A percentile compares a stretch with the other conserved stretches of the same genome.
phyloP scores from a whole-genome alignment of 1,140 invertebrate genomes.

The Leptinotarsa undecemlineata region DNA sequence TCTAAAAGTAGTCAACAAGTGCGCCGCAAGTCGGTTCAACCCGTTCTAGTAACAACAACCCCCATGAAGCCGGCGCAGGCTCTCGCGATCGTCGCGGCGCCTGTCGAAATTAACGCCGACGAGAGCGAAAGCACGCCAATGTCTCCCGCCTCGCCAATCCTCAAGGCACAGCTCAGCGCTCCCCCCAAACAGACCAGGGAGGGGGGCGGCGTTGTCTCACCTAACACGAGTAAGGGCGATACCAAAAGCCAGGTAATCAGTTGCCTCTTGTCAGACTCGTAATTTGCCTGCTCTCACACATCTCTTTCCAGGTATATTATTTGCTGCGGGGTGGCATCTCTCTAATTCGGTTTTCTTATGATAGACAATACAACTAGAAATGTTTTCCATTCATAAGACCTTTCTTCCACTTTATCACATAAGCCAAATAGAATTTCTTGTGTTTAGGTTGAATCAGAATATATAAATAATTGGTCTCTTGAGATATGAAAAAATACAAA shows the following conservation, averaged over 20 bases:
- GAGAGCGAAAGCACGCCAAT: constrained; percentile 53
- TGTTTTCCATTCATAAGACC: neutral
- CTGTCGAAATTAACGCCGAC: constrained; percentile 40
- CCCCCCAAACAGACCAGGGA: constrained; percentile 61
- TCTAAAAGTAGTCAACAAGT: constrained; percentile 30
- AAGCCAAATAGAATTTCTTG: too few species aligned
- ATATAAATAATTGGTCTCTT: too few species aligned
- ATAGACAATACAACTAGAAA: neutral
- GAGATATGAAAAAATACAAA: too few species aligned
- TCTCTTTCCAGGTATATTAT: constrained; percentile 41
- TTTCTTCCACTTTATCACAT: neutral
- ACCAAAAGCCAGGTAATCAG: constrained; percentile 65
- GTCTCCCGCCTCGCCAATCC: constrained; percentile 69
- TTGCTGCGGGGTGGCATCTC: constrained; percentile 23
- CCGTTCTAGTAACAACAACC: constrained; percentile 10
- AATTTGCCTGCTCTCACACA: constrained; percentile 41
- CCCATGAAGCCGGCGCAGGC: constrained; percentile 20
- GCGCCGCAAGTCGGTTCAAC: constrained; percentile 26
- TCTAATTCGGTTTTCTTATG: constrained; percentile 6
- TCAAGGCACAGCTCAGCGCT: constrained; percentile 76
- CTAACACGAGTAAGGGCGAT: constrained; percentile 58
- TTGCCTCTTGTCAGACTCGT: constrained; percentile 39
- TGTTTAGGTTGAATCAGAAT: too few species aligned
- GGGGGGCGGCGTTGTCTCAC: constrained; percentile 26
- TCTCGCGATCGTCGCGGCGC: constrained; percentile 34